Conservation (phyloP, 2,888 invertebrate genomes). For the Galerucella calmariensis region DNA sequence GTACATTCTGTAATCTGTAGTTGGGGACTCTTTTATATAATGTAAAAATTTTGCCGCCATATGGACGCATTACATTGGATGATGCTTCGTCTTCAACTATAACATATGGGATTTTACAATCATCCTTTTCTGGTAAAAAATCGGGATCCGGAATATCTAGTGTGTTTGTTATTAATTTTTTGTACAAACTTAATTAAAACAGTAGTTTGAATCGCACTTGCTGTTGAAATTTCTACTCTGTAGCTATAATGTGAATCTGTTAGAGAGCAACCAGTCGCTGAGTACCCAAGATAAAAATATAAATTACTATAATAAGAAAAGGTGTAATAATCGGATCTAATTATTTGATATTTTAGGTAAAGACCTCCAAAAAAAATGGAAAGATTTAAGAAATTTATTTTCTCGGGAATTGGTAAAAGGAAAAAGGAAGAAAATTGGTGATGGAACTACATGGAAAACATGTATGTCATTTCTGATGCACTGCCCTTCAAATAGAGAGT, state of each 20-base stretch:
- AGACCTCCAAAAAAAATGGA: not conserved
- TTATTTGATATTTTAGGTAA: not conserved
- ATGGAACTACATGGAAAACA: not conserved
- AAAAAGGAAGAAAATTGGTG: not conserved
- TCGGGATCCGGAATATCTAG: not conserved
- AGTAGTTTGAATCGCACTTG: not conserved
- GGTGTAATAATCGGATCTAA: not conserved
- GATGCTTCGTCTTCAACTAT: not conserved
- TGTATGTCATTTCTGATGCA: not conserved
- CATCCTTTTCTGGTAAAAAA: not conserved
- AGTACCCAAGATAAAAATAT: not conserved
- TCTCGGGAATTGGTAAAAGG: not conserved
- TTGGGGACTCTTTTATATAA: not conserved
- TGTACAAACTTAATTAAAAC: not conserved
- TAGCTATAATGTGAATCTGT: constrained; percentile 2
- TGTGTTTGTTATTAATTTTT: not conserved
- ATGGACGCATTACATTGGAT: not conserved
- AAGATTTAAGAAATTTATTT: not conserved
- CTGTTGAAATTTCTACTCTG: constrained; percentile 4
- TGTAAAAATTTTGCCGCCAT: not conserved
- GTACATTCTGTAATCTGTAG: not conserved
- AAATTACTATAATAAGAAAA: not conserved
- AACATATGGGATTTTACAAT: no score
- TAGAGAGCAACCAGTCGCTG: not conserved
- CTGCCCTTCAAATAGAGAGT: not conserved